phyloP scores from a whole-genome alignment of 2,797 vertebrate species.

The Aplochiton taeniatus region DNA sequence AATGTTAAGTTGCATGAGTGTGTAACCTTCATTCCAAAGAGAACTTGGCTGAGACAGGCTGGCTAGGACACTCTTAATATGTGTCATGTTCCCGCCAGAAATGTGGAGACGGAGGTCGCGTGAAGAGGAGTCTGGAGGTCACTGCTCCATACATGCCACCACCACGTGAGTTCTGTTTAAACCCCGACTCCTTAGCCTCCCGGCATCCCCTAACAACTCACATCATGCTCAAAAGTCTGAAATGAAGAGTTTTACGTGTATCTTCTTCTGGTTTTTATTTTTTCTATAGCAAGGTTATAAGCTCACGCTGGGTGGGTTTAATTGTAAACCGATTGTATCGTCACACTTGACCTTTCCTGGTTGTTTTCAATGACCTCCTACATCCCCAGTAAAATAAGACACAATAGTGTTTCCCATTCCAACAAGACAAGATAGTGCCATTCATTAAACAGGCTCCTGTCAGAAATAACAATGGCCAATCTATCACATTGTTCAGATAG shows the following conservation, averaged over 20 bases:
- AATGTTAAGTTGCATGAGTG: no score
- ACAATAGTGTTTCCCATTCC: background rate
- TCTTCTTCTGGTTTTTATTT: no score
- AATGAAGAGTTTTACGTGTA: no score
- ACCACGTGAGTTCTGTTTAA: constrained; percentile 69
- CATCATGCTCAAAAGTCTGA: no score
- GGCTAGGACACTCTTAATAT: background rate
- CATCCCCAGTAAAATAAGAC: background rate
- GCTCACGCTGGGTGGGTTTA: background rate
- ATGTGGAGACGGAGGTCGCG: constrained; percentile 59
- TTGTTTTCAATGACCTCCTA: background rate
- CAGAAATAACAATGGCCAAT: background rate
- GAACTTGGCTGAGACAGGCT: background rate
- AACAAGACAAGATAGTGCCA: background rate
- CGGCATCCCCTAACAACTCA: no score
- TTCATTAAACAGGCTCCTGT: background rate
- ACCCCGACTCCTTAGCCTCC: constrained; percentile 33
- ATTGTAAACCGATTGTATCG: background rate
- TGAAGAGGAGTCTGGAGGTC: constrained; percentile 69
- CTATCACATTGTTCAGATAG: background rate
- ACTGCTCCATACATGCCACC: constrained; percentile 48
- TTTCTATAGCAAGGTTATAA: background rate
- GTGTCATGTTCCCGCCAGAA: constrained; percentile 48
- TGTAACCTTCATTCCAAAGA: no score
- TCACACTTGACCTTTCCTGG: background rate